A percentile compares a stretch with the other conserved stretches of the same genome.
phyloP scores from a whole-genome alignment of 2,888 invertebrate species.

The Parnassius orleans region DNA sequence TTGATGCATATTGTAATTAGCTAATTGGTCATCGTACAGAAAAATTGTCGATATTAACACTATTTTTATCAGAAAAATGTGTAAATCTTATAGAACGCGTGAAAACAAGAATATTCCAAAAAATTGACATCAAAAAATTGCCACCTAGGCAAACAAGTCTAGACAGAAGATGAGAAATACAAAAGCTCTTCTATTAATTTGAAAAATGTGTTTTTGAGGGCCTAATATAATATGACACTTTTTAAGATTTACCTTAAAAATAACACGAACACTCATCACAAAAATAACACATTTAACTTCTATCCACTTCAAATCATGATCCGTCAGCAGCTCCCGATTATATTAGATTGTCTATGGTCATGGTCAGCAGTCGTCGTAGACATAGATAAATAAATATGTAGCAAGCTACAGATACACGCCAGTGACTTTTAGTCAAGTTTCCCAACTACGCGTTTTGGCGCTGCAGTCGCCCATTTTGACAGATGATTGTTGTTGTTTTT shows the following conservation, averaged over 20 bases:
- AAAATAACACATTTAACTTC: constrained; percentile 72
- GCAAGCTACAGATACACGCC: no score
- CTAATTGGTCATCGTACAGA: background rate
- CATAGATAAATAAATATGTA: constrained; percentile 4
- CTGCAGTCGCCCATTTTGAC: no score
- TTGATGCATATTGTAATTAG: background rate
- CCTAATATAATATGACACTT: constrained; percentile 32
- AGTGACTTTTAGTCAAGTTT: no score
- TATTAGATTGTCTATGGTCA: no score
- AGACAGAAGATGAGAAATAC: constrained; percentile 34
- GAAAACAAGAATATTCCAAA: constrained; percentile 30
- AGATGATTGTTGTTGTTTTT: no score
- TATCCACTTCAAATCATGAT: constrained; percentile 77
- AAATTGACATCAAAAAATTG: constrained; percentile 67
- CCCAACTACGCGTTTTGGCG: no score
- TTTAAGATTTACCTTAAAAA: constrained; percentile 67
- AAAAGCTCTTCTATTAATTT: constrained; percentile 22
- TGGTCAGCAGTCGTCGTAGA: constrained; percentile 35
- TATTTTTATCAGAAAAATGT: background rate
- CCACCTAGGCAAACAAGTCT: constrained; percentile 68
- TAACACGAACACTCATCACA: constrained; percentile 77
- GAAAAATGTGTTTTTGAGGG: constrained; percentile 23
- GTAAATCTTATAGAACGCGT: background rate
- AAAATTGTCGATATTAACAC: background rate
- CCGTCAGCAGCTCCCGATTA: constrained; percentile 52